phyloP scores from a whole-genome alignment of 2,797 vertebrate genomes.

The Pampus argenteus region DNA sequence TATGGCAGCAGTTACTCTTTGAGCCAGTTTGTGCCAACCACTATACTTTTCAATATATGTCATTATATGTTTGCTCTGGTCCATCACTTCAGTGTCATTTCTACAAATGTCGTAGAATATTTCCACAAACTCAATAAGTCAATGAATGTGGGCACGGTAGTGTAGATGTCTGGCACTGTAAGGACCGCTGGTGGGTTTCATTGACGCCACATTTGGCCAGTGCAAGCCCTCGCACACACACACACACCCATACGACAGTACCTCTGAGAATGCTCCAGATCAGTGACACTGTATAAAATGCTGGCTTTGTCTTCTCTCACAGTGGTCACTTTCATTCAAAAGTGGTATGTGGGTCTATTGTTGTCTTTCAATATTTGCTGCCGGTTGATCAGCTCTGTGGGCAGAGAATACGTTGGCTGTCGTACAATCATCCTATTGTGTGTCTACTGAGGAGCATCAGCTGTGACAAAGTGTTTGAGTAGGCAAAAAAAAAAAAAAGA shows the following conservation, averaged over 20 bases:
- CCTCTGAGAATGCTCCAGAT: constrained; percentile 81
- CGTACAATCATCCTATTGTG: constrained; percentile 62
- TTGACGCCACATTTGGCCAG: constrained; percentile 69
- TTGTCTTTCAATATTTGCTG: constrained; percentile 72
- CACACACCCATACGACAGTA: constrained; percentile 23
- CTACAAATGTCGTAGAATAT: not conserved
- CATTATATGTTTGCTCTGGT: too few species aligned
- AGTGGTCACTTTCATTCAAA: constrained; percentile 76
- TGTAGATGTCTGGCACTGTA: constrained; percentile 37
- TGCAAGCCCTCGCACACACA: constrained; percentile 15
- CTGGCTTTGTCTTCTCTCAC: constrained; percentile 73
- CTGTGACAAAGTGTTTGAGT: constrained; percentile 39
- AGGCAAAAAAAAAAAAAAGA: constrained; percentile 38
- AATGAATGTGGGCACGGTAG: constrained; percentile 28
- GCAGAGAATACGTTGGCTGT: constrained; percentile 56
- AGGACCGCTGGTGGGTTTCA: constrained; percentile 66
- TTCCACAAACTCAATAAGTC: constrained; percentile 47
- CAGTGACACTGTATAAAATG: constrained; percentile 68
- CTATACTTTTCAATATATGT: too few species aligned
- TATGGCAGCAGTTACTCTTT: too few species aligned
- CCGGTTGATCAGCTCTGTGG: constrained; percentile 53
- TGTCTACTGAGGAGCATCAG: constrained; percentile 42
- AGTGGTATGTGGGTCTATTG: constrained; percentile 76
- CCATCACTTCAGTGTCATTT: not conserved
- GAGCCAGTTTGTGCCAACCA: too few species aligned